Evolutionary conservation across 2,113 vertebrate species (phyloP).

Genomic region (Pelvicachromis taeniatus): DNA sequence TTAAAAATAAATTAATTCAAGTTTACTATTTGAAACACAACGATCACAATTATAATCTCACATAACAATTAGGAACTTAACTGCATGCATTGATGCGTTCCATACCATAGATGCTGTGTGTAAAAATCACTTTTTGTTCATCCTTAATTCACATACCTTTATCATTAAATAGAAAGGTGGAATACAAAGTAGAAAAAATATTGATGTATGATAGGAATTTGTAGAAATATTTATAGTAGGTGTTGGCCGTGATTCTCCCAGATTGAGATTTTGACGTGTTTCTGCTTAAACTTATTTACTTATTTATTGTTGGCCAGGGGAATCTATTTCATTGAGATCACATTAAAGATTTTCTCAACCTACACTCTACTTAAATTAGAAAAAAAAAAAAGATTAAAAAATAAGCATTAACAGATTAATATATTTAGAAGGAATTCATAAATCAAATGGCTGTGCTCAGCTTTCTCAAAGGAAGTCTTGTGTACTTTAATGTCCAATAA

Average conservation of each 20-base stretch:
- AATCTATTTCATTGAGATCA: constrained; percentile 3
- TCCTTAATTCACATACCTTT: constrained; percentile 57
- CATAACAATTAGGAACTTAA: constrained; percentile 82
- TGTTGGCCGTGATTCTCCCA: neutral
- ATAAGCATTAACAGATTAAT: neutral
- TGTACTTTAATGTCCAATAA: neutral
- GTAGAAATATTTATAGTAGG: constrained; percentile 30
- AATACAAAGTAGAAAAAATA: constrained; percentile 60
- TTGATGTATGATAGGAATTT: constrained; percentile 48
- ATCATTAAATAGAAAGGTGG: constrained; percentile 61
- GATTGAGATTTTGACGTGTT: neutral
- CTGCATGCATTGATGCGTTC: constrained; percentile 84
- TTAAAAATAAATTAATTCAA: constrained; percentile 77
- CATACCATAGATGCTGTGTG: constrained; percentile 79
- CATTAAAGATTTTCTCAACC: neutral
- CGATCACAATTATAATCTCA: constrained; percentile 83
- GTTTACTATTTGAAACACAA: constrained; percentile 82
- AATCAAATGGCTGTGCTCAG: neutral
- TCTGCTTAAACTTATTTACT: neutral
- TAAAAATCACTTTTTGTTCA: constrained; percentile 74
- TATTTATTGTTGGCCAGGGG: neutral
- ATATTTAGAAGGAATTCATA: neutral
- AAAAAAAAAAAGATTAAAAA: neutral
- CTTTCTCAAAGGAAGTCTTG: neutral
- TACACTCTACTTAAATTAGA: neutral